Conservation (phyloP, 1,140 invertebrate genomes). For the Platyura marginata region DNA sequence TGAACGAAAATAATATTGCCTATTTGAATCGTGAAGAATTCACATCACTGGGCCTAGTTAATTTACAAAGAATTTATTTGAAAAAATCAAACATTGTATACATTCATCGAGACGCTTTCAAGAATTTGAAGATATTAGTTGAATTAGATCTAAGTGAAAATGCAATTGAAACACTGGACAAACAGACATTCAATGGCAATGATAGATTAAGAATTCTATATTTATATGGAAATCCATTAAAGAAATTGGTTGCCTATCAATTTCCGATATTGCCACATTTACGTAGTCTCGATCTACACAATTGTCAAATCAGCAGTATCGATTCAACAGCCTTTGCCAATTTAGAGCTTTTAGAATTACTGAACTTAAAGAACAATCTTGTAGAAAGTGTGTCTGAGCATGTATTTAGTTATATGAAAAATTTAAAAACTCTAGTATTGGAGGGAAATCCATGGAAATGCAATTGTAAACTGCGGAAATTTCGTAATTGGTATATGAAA, state of each 20-base stretch:
- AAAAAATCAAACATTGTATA: constrained; percentile 50
- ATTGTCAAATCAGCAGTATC: constrained; percentile 52
- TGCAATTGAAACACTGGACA: constrained; percentile 40
- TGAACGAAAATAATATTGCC: constrained; percentile 60
- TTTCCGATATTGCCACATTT: constrained; percentile 54
- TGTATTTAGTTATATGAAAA: constrained; percentile 41
- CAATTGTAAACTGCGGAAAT: constrained; percentile 64
- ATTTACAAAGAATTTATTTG: constrained; percentile 67
- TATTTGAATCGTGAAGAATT: constrained; percentile 63
- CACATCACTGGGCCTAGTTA: constrained; percentile 53
- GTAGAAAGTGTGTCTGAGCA: constrained; percentile 42
- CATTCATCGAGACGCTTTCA: constrained; percentile 65
- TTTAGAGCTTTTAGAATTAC: constrained; percentile 42
- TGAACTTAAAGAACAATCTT: constrained; percentile 49
- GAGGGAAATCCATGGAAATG: constrained; percentile 81
- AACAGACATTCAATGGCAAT: constrained; percentile 55
- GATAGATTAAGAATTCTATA: constrained; percentile 47
- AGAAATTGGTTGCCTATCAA: constrained; percentile 36
- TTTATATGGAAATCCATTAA: constrained; percentile 51
- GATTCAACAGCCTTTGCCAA: constrained; percentile 50
- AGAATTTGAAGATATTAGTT: constrained; percentile 67
- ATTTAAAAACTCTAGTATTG: constrained; percentile 56
- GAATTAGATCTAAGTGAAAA: constrained; percentile 72
- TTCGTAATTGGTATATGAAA: constrained; percentile 59
- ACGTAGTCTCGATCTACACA: constrained; percentile 49